Percentiles rank a stretch among this genome's conserved stretches.
phyloP scores from a whole-genome alignment of 2,113 vertebrate genomes.

The Menura novaehollandiae region DNA sequence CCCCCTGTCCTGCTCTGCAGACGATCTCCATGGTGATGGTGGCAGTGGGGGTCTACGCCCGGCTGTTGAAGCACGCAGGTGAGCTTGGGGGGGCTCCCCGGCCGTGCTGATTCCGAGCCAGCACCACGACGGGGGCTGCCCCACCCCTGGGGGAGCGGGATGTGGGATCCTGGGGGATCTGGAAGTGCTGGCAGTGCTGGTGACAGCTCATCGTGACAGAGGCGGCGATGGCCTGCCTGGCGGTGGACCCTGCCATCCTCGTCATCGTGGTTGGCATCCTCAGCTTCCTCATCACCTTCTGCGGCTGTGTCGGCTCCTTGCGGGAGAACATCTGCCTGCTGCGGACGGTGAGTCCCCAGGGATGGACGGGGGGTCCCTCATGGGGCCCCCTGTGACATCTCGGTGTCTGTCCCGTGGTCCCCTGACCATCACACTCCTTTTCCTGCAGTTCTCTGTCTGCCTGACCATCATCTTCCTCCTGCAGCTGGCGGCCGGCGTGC shows the following conservation, averaged over 20 bases:
- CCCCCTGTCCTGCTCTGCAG: slow-evolving; percentile 31
- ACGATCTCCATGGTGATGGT: slow-evolving; percentile 85
- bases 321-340: slow-evolving; percentile 92
- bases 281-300: slow-evolving; percentile 95
- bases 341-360: slow-evolving; percentile 73
- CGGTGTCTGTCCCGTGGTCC: rapidly evolving
- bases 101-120: not conserved
- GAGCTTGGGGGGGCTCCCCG: not conserved
- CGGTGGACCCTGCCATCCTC: slow-evolving; percentile 86
- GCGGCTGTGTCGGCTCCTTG: slow-evolving; percentile 89
- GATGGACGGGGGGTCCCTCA: rapidly evolving
- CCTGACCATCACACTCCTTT: rapidly evolving
- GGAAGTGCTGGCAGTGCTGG: not conserved
- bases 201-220: slow-evolving; percentile 63
- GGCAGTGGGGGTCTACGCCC: slow-evolving; percentile 83
- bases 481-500: slow-evolving; percentile 81
- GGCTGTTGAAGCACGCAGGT: slow-evolving; percentile 88
- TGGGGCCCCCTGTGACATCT: not conserved
- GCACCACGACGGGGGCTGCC: not conserved
- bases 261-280: slow-evolving; percentile 83
- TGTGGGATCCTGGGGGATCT: not conserved
- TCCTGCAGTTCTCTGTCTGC: slow-evolving; percentile 83
- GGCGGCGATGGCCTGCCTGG: slow-evolving; percentile 80
- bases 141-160: not conserved
- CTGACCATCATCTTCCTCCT: slow-evolving; percentile 87